Evolutionary conservation across 2,113 vertebrate species (phyloP).

Genomic region (Pholis gunnellus): DNA sequence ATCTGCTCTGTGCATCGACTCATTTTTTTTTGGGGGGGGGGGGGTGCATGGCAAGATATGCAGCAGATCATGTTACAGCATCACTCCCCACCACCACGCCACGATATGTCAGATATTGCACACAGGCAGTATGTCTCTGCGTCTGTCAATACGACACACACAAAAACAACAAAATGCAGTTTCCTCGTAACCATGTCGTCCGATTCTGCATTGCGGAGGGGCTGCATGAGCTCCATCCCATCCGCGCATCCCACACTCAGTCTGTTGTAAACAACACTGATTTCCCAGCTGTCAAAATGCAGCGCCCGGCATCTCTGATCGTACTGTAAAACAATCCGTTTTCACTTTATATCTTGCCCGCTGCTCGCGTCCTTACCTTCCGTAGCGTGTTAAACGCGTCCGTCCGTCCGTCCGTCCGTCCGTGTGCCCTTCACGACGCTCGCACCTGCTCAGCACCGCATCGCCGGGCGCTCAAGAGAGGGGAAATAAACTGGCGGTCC

Average conservation of each 20-base stretch:
- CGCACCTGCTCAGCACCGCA: constrained; percentile 79
- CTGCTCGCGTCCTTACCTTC: constrained; percentile 75
- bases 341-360: neutral
- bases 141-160: constrained; percentile 16
- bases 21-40: constrained; percentile 2
- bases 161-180: neutral
- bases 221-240: constrained; percentile 46
- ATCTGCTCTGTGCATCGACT: constrained; percentile 30
- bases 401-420: constrained; percentile 28
- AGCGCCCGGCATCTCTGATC: constrained; percentile 16
- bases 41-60: constrained; percentile 37
- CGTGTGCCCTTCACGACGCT: constrained; percentile 74
- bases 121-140: neutral
- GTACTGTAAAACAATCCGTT: neutral
- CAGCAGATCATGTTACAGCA: constrained; percentile 53
- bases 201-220: constrained; percentile 80
- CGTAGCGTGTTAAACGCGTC: constrained; percentile 51
- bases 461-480: constrained; percentile 67
- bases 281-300: constrained; percentile 64
- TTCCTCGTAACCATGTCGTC: constrained; percentile 5
- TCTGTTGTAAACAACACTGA: constrained; percentile 66
- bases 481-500: constrained; percentile 64
- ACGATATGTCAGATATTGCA: constrained; percentile 12
- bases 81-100: constrained; percentile 34
- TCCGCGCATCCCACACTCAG: constrained; percentile 54